Percentiles rank a stretch among this genome's conserved stretches.
Evolutionary conservation across 30 jellyfish, hydroid and myxozoan species (phyloP).

Genomic region (Aurelia aurita complex sp. Pacific): DNA sequence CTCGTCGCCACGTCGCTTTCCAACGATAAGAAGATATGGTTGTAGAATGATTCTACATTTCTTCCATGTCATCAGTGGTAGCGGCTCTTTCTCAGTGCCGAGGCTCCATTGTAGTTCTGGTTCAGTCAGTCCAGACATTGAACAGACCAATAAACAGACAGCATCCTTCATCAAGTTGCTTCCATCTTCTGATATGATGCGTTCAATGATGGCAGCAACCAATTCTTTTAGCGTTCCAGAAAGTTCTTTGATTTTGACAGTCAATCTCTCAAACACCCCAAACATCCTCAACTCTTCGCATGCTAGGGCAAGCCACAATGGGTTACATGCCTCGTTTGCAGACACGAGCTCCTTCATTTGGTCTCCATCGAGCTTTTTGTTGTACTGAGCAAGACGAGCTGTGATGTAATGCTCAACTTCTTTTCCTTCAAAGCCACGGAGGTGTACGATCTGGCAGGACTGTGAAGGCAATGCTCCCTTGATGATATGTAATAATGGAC

Average conservation of each 20-base stretch:
- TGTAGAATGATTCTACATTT: conserved; percentile 52
- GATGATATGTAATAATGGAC: conserved; percentile 8
- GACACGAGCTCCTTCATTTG: conserved; percentile 60
- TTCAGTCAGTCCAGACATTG: conserved; percentile 69
- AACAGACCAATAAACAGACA: conserved; percentile 42
- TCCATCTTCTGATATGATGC: conserved; percentile 78
- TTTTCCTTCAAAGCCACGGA: conserved; percentile 60
- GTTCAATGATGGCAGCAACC: conserved; percentile 24
- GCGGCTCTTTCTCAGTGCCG: conserved; percentile 56
- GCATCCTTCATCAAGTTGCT: conserved; percentile 55
- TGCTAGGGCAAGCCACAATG: conserved; percentile 85
- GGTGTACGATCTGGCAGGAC: conserved; percentile 4
- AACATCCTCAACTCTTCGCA: conserved; percentile 91
- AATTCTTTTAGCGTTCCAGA: conserved; percentile 71
- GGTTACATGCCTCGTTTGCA: conserved; percentile 66
- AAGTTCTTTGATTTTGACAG: conserved; percentile 45
- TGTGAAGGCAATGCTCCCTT: background rate
- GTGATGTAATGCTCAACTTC: conserved; percentile 16
- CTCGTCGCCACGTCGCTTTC: conserved; percentile 76
- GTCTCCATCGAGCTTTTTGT: conserved; percentile 74
- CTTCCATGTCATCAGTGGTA: conserved; percentile 75
- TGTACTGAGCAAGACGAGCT: conserved; percentile 59
- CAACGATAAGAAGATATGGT: conserved; percentile 68
- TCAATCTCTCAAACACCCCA: conserved; percentile 85
- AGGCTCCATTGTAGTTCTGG: conserved; percentile 73